Evolutionary conservation across 2,888 invertebrate genomes (phyloP).

Genomic region (Andrena praecox): DNA sequence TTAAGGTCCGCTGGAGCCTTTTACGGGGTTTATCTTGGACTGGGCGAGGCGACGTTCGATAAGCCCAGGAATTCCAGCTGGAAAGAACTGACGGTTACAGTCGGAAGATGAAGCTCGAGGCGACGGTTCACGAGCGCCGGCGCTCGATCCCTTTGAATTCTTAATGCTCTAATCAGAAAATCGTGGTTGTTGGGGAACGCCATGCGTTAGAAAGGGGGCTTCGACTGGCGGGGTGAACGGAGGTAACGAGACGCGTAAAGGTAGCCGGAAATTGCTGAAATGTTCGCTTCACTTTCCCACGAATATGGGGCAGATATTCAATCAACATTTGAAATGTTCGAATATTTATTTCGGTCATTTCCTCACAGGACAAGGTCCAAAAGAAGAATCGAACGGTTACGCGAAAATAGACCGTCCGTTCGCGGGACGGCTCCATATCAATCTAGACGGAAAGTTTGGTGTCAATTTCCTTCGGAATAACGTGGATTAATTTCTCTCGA

Average conservation of each 20-base stretch:
- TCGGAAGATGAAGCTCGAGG: constrained; percentile 43
- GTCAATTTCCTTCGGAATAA: background rate
- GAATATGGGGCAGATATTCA: background rate
- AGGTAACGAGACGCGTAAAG: constrained; percentile 41
- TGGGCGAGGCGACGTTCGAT: constrained; percentile 49
- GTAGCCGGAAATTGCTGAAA: constrained; percentile 46
- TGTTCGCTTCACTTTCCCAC: constrained; percentile 8
- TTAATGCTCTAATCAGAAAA: constrained; percentile 67
- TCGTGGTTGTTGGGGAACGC: constrained; percentile 37
- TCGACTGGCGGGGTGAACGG: background rate
- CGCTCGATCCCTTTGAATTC: constrained; percentile 60
- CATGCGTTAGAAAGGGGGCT: constrained; percentile 53
- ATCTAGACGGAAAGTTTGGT: no score
- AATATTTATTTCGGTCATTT: background rate
- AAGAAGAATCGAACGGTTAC: background rate
- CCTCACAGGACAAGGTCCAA: background rate
- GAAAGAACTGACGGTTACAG: constrained; percentile 51
- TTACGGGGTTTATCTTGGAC: constrained; percentile 62
- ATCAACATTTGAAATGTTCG: background rate
- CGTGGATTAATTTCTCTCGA: constrained; percentile 17
- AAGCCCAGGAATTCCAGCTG: constrained; percentile 53
- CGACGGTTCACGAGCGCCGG: constrained; percentile 34
- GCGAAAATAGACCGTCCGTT: background rate
- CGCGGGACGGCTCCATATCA: no score
- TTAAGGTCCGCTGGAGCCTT: constrained; percentile 64